Evolutionary conservation across 2,113 vertebrate genomes (phyloP).

Genomic region (Chaenogobius annularis): DNA sequence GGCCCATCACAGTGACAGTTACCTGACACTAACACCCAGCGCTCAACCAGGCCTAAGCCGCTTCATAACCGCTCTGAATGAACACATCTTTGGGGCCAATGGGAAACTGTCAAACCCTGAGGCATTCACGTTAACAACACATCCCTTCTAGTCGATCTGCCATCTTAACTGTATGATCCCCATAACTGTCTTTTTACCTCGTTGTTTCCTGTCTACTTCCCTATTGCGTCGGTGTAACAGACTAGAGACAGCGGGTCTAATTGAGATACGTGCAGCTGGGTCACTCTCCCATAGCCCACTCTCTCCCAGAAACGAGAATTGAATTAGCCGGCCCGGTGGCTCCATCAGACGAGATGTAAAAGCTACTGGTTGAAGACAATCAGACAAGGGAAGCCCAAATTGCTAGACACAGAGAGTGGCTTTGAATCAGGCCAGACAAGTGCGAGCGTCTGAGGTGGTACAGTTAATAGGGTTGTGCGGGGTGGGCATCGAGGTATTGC

Average conservation of each 20-base stretch:
- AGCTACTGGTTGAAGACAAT: constrained; percentile 61
- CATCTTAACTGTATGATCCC: constrained; percentile 30
- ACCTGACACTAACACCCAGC: constrained; percentile 18
- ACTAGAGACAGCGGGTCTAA: constrained; percentile 62
- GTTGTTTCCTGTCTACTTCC: constrained; percentile 23
- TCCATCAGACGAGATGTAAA: constrained; percentile 67
- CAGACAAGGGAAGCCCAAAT: constrained; percentile 49
- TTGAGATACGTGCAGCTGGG: constrained; percentile 67
- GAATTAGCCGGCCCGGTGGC: constrained; percentile 69
- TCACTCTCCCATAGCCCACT: constrained; percentile 44
- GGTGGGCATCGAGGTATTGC: constrained; percentile 21
- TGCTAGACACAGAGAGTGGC: constrained; percentile 26
- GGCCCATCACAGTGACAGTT: constrained; percentile 35
- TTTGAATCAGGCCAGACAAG: constrained; percentile 32
- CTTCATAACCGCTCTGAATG: constrained; percentile 26
- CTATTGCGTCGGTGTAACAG: constrained; percentile 38
- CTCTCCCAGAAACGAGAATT: constrained; percentile 50
- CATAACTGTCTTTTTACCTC: constrained; percentile 12
- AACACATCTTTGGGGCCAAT: constrained; percentile 29
- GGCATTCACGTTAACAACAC: constrained; percentile 46
- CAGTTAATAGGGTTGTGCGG: constrained; percentile 51
- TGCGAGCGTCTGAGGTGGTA: constrained; percentile 23
- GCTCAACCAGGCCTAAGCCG: constrained; percentile 28
- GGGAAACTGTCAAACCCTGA: constrained; percentile 35
- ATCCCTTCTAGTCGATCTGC: constrained; percentile 44